phyloP scores from a whole-genome alignment of 2,888 invertebrate species.

The Drosophila picticornis region DNA sequence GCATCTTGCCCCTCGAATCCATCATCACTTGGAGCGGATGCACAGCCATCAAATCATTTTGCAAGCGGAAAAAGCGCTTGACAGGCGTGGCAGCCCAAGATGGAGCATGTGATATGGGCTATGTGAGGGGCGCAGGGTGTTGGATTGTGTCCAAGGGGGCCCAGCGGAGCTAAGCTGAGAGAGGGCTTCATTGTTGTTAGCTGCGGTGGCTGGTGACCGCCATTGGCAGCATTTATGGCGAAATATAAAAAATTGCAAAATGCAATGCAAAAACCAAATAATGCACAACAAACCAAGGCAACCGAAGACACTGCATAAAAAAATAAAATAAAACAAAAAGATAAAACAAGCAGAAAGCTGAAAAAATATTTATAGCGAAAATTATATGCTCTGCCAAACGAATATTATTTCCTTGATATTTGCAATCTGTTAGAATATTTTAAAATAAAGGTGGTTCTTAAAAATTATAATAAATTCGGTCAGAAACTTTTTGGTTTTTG shows the following conservation, averaged over 20 bases:
- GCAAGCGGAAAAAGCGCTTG: slow-evolving; percentile 80
- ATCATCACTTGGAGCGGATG: slow-evolving; percentile 65
- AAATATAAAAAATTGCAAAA: slow-evolving; percentile 68
- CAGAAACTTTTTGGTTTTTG: background rate
- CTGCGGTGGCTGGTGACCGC: slow-evolving; percentile 31
- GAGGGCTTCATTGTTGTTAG: slow-evolving; percentile 51
- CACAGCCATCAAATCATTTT: slow-evolving; percentile 83
- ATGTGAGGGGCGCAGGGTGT: background rate
- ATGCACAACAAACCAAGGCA: slow-evolving; percentile 57
- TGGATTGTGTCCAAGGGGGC: background rate
- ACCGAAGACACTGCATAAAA: slow-evolving; percentile 31
- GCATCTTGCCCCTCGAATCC: background rate
- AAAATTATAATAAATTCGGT: background rate
- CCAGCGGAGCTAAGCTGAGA: background rate
- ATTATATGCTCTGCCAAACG: background rate
- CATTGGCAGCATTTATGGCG: slow-evolving; percentile 70
- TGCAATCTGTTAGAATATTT: background rate
- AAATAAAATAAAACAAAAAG: background rate
- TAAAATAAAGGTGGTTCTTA: background rate
- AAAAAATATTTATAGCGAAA: background rate
- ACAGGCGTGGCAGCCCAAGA: slow-evolving; percentile 53
- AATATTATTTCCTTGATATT: background rate
- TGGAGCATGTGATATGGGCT: slow-evolving; percentile 41
- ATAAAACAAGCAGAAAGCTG: slow-evolving; percentile 3
- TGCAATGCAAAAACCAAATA: slow-evolving; percentile 68